Evolutionary conservation across 35 echinoderm and acorn worm genomes (phyloP), one percentile per base, ranked within the genome.

Genomic region (Chiridota heheva): DNA sequence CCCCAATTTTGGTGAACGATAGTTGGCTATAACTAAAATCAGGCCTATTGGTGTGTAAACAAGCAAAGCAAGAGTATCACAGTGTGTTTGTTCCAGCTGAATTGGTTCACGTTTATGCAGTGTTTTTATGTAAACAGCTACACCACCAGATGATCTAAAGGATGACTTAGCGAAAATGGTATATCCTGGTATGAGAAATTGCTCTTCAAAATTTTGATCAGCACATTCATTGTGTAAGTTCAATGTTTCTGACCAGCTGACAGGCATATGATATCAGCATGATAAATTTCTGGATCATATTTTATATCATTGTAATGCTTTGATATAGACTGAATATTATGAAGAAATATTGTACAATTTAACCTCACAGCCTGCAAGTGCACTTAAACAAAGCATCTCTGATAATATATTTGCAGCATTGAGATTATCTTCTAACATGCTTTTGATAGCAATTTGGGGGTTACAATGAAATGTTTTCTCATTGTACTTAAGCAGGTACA

Each of bases 401-500:
- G 51, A 4, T 67, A 73, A 36, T 73, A 44, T 27, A 73, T 73
- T 44, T 73, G n/a, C n/a, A n/a, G n/a, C n/a, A 47, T 22, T 27
- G 44, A 73, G 41, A 73, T 73, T 44, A 73, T 36, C 44, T 10
- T 27, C 51, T 73, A 47, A 40, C 40, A 73, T 73, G 20, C 17
- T 67, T 73, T n/a, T 24, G n/a, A n/a, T n/a, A n/a, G 70, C 44
- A 47, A 47, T 27, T 73, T 73, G 41, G 32, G 70, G 37, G 32
- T 36, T 27, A 30, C 40, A 32, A 51, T 73, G 51, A 32, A 48
- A 17, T 5, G 51, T 27, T 27, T 24, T 73, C 27, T 22, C 39
- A 73, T 73, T 51, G 44, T 49, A 73, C 41, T 73, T 51, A 40
- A 32, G 70, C 44, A 73, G 27, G 51, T 32, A 73, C 41, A 73